Base-by-base conservation (phyloP, 1,140 invertebrate species). In the Eueides isabella region DNA sequence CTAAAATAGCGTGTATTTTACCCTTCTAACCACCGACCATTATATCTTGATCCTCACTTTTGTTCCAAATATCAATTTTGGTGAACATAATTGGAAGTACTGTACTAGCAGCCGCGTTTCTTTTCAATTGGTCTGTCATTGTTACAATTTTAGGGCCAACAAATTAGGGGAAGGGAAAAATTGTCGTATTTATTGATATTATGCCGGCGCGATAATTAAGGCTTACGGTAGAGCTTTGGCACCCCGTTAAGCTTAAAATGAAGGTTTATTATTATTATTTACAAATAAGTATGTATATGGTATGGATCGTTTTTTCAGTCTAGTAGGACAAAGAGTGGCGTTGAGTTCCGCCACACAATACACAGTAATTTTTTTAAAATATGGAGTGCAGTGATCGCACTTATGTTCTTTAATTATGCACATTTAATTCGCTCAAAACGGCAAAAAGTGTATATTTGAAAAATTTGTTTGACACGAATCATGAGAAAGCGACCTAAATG, bases 171-270 rank as follows among this genome's bases (percentile, higher is more conserved):
- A 85, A 88, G 91, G 87, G 81, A 88, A 90, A 85, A 82, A 81
- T 86, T 79, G 83, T 87, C 86, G 85, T 82, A 84, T 90, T 87
- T 92, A 92, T 90, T 90, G 89, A 90, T 88, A 89, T 91, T 90
- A 86, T 80, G 83, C 80, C 79, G 80, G 79, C 79, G 85, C 86
- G 78, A 88, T 90, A 87, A 89, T 92, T 87, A 89, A 91, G 85
- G 88, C 80, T 90, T 86, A 38, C 35, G 16, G 35, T 38, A 5
- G 35, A 87, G 69, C 87, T 85, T 90, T 79, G 83, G 71, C 83
- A 84, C 81, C 81, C 80, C 83, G 84, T 88, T 83, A 87, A 86
- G 88, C 85, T 84, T 88, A 80, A 84, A 87, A 86, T 76, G 77
- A 61, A 73, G 79, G 77, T 87, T 87, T 89, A 89, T 85, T 79